Evolutionary conservation across 23 tunicate genomes (phyloP).

Genomic region (Ciona savignyi): DNA sequence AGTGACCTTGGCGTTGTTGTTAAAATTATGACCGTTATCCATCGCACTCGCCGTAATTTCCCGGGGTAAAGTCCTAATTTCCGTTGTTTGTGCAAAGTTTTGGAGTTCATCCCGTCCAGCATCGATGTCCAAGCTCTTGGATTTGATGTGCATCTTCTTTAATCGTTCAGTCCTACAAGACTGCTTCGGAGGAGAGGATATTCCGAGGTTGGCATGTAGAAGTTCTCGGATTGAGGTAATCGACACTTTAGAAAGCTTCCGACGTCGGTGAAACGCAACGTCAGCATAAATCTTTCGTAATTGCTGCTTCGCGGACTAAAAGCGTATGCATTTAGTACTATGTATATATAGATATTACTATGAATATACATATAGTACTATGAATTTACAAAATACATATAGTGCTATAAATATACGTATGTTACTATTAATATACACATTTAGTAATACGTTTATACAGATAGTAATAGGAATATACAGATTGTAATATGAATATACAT

Average conservation of each 20-base stretch:
- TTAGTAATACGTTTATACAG: too few relatives aligned
- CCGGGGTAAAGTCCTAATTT: background rate
- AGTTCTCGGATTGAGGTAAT: background rate
- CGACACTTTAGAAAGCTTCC: background rate
- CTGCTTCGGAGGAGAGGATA: background rate
- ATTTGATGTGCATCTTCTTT: background rate
- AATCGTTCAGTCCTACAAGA: background rate
- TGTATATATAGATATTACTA: too few relatives aligned
- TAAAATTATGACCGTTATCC: background rate
- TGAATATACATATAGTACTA: too few relatives aligned
- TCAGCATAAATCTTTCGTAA: slow-evolving; percentile 65
- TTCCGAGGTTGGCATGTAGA: background rate
- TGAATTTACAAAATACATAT: too few relatives aligned
- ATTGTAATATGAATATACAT: too few relatives aligned
- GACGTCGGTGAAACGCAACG: slow-evolving; percentile 2
- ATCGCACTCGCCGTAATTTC: background rate
- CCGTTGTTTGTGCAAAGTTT: too few relatives aligned
- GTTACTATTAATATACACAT: too few relatives aligned
- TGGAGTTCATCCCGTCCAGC: background rate
- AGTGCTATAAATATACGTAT: too few relatives aligned
- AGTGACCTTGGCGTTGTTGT: background rate
- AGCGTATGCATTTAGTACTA: background rate
- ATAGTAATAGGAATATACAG: too few relatives aligned
- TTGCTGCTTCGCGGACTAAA: slow-evolving; percentile 77
- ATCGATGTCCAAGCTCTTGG: background rate